Base-by-base conservation (phyloP, 2,888 invertebrate species). In the Ectobius pallidus region DNA sequence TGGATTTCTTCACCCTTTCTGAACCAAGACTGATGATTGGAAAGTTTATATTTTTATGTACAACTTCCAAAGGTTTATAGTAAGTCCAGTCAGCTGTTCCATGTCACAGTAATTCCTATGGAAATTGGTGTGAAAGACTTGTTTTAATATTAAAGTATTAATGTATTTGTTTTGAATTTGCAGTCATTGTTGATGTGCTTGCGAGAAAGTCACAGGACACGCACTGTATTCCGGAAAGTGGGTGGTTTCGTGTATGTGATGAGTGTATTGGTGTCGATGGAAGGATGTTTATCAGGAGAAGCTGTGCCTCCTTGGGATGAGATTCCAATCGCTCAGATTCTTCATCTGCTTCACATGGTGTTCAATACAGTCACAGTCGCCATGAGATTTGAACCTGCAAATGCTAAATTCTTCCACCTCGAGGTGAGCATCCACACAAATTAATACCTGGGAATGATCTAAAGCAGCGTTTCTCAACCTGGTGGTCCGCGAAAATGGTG, bases 301-400 rank as follows among this genome's bases (percentile, higher is more conserved):
- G 70, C 83, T 80, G 75, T 84, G 79, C 77, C 83, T 14, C 85
- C 85, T 0, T 86, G 86, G 85, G 81, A 83, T 75, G 74, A 80
- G 77, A 82, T 79, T 80, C 83, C 78, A 1, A 73, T 79, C 11
- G 73, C 78, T 1, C 93, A 95, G 79, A 87, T 94, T 78, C 84
- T 97, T 71, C 88, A 91, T 67, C 84, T 97, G 71, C 85, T 97
- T 73, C 92, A 94, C 80, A 91, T 95, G 71, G 95, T 97, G 11
- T 97, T 98, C 84, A 95, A 95, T 81, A 96, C 97, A 0, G 90
- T 99, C 77, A 95, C 96, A 74, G 95, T 97, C 0, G 97, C 98
- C 1, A 99, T 99, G 99, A 88, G 99, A 78, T 99, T 97, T 82
- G 99, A 99, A 83, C 99, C 99, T 1, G 98, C 98, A 0, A 99